These are phyloP conservation scores for Heliocidaris tuberculata DNA, from an alignment of 35 echinoderm and acorn worm genomes.

Conservation along the genomic window DNA sequence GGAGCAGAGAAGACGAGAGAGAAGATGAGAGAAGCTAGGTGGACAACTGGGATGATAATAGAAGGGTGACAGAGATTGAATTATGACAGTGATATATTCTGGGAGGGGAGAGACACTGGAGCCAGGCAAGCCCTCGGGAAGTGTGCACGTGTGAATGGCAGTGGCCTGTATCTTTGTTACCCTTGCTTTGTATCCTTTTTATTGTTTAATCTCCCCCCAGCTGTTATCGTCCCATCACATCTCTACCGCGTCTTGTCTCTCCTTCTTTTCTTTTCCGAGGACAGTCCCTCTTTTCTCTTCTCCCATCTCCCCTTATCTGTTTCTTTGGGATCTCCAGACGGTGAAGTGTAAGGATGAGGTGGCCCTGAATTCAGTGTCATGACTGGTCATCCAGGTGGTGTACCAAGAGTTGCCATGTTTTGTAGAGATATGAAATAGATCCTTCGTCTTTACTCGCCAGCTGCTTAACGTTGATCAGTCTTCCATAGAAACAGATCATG, in stretches of 20 bases:
- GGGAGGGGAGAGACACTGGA: not conserved
- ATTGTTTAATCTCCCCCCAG: conserved; percentile 48
- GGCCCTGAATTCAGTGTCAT: conserved; percentile 8
- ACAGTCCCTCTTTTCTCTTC: not conserved
- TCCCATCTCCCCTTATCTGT: not conserved
- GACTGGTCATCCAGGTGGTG: not conserved
- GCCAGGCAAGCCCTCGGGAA: conserved; percentile 34
- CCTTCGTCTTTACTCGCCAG: not conserved
- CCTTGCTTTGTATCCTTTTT: conserved; percentile 42
- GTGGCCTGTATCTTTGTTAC: conserved; percentile 31
- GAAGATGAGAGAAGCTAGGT: not conserved
- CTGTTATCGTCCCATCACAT: conserved; percentile 41
- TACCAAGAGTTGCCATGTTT: not conserved
- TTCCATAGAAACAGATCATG: not conserved
- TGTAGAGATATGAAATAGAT: conserved; percentile 6
- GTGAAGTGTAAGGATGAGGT: not conserved
- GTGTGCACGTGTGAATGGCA: conserved; percentile 45
- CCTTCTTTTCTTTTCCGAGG: conserved; percentile 28
- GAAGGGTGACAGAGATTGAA: conserved; percentile 40
- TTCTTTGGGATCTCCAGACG: not conserved
- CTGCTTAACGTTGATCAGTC: not conserved
- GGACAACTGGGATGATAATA: conserved; percentile 36
- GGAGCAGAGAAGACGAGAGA: not conserved
- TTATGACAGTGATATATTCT: conserved; percentile 50
- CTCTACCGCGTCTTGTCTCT: not conserved